phyloP scores from a whole-genome alignment of 1,140 invertebrate genomes.

The Sipha flava region DNA sequence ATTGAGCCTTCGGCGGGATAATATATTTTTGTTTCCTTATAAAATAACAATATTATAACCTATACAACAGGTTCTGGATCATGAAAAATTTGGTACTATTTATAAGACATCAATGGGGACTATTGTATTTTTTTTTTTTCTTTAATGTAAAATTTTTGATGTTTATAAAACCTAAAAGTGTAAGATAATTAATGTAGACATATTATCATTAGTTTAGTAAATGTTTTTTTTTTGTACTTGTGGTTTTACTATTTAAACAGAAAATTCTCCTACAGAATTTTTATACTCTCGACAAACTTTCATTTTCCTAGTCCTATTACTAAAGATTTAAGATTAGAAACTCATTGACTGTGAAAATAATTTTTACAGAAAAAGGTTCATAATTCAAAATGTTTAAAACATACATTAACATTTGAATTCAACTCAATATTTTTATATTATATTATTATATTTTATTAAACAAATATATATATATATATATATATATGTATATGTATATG shows the following conservation, averaged over 20 bases:
- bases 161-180: not conserved
- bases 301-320: not conserved
- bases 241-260: not conserved
- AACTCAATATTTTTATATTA: too few relatives aligned
- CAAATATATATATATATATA: too few relatives aligned
- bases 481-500: too few relatives aligned
- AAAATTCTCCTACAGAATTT: too few relatives aligned
- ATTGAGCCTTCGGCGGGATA: not conserved
- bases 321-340: too few relatives aligned
- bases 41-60: not conserved
- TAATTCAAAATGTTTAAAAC: too few relatives aligned
- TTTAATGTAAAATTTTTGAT: not conserved
- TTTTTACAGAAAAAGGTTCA: too few relatives aligned
- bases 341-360: too few relatives aligned
- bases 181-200: not conserved
- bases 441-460: too few relatives aligned
- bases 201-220: constrained; percentile 11
- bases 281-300: too few relatives aligned
- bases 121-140: not conserved
- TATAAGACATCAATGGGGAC: not conserved
- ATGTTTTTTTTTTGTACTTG: constrained; percentile 5
- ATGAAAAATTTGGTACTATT: not conserved
- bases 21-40: not conserved
- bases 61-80: not conserved
- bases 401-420: too few relatives aligned